Evolutionary conservation across 1,140 invertebrate genomes (phyloP), one percentile per base, ranked within the genome.

Genomic region (Holotrichia oblita): DNA sequence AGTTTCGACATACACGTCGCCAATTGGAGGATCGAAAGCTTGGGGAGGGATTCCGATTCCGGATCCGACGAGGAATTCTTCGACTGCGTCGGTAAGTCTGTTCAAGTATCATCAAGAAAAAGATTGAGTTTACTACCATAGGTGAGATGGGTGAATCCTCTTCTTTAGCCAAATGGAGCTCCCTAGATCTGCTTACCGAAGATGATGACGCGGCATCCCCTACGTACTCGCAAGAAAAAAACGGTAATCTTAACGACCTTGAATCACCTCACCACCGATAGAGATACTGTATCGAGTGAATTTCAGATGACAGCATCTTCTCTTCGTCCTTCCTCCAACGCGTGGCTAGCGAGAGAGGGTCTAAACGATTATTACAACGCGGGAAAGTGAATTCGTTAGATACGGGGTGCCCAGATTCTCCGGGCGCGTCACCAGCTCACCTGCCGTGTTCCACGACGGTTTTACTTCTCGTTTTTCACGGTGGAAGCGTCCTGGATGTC

Each of bases 21-120:
- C 0, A 96, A 94, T 84, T 97, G 95, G 94, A 90, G 95, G 81
- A 97, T 98, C 93, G 95, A 96, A 87, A 96, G 95, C 81, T 91
- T 97, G 80, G 95, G 97, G 86, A 95, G 96, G 2, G 94, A 95
- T 86, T 94, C 94, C 7, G 94, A 94, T 82, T 93, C 93, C 8
- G 93, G 92, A 64, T 96, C 94, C 75, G 94, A 95, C 82, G 95
- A 98, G 81, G 96, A 97, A 87, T 97, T 95, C 87, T 97, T 96
- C 85, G 95, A 97, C 87, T 97, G 95, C 83, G 88, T 93, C 89
- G 93, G 93, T 94, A 69, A 48, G n/a, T 48, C 27, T 34, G n/a
- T 48, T 48, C n/a, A 6, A 69, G 24, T 22, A 27, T 69, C 22
- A 2, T 9, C 27, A 14, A 27, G 4, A 10, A 0, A 27, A 2